A percentile compares a stretch with the other conserved stretches of the same genome.
Evolutionary conservation across 2,113 vertebrate species (phyloP).

Genomic region (Propithecus coquereli): DNA sequence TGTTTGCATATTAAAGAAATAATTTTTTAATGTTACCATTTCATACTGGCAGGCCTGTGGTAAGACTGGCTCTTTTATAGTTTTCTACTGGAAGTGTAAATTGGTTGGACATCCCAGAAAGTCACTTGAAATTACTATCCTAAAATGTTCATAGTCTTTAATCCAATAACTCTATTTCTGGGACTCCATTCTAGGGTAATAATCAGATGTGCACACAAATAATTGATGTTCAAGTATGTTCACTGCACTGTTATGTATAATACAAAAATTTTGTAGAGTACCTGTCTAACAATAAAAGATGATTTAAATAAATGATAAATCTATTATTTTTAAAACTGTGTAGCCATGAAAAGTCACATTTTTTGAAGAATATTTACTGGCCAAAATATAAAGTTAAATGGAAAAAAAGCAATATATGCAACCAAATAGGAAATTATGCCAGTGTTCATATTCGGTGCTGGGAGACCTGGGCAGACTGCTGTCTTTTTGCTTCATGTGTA

Average conservation of each 20-base stretch:
- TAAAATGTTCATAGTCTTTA: background rate
- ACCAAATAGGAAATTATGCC: background rate
- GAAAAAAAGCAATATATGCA: background rate
- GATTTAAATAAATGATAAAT: constrained; percentile 20
- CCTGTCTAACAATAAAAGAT: background rate
- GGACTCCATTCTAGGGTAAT: background rate
- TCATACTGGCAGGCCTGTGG: background rate
- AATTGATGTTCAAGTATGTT: background rate
- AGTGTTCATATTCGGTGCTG: background rate
- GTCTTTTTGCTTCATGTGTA: background rate
- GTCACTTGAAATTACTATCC: background rate
- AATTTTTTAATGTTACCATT: background rate
- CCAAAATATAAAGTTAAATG: background rate
- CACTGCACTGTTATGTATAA: background rate
- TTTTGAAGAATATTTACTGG: background rate
- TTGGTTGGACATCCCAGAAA: background rate
- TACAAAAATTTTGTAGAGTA: background rate
- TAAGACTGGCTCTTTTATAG: background rate
- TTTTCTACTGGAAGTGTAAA: background rate
- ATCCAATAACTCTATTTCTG: background rate
- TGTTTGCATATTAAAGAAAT: background rate
- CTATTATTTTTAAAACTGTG: background rate
- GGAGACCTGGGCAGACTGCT: background rate
- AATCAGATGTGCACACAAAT: background rate
- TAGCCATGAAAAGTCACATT: background rate